phyloP scores from a whole-genome alignment of 2,888 invertebrate species.

The Argynnis bischoffii region DNA sequence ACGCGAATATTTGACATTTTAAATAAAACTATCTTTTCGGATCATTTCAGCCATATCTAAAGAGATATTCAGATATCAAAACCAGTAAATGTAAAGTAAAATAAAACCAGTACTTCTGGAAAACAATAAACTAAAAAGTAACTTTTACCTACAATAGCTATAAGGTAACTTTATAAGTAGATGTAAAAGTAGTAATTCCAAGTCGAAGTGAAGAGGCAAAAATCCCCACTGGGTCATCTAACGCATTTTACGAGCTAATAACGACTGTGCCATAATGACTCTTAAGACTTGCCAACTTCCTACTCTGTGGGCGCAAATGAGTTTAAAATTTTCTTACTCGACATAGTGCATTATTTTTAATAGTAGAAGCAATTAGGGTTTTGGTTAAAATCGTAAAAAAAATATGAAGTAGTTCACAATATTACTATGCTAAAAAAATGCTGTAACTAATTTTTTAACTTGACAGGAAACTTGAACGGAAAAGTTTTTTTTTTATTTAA shows the following conservation, averaged over 20 bases:
- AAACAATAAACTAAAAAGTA: background rate
- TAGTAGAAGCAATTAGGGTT: no score
- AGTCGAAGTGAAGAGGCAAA: constrained; percentile 29
- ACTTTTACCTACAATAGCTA: background rate
- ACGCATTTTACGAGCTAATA: constrained; percentile 43
- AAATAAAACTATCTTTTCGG: no score
- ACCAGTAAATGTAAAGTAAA: no score
- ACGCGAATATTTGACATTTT: no score
- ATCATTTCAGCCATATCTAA: no score
- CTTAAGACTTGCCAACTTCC: constrained; percentile 59
- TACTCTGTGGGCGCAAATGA: constrained; percentile 41
- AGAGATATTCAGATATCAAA: no score
- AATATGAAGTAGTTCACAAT: background rate
- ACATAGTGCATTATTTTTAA: background rate
- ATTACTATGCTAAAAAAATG: no score
- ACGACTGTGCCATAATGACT: constrained; percentile 60
- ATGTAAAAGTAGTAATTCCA: constrained; percentile 14
- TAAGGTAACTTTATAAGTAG: background rate
- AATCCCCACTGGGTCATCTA: constrained; percentile 43
- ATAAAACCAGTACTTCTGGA: no score
- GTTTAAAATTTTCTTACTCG: constrained; percentile 17
- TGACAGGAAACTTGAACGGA: no score
- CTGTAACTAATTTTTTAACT: no score
- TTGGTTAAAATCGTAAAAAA: background rate
- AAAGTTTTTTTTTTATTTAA: no score